Evolutionary conservation across 2,113 vertebrate genomes (phyloP).

Genomic region (Tupaia tana): DNA sequence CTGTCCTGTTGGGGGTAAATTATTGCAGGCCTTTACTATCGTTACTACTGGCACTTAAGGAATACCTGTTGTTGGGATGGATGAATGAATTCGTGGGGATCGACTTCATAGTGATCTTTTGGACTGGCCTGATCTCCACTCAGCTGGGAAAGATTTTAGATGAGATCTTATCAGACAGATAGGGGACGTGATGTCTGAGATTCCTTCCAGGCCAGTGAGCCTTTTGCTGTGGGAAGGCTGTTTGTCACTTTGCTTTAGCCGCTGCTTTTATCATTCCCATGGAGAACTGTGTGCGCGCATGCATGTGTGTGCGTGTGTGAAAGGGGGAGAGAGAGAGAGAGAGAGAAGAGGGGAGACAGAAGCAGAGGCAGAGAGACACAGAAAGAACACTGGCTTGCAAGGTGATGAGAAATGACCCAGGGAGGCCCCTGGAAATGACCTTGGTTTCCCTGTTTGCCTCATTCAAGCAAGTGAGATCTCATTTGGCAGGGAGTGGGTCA

Average conservation of each 20-base stretch:
- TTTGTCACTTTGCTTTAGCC: slow-evolving; percentile 75
- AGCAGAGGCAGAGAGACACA: background rate
- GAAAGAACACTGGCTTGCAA: background rate
- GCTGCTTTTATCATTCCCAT: slow-evolving; percentile 70
- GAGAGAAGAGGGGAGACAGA: background rate
- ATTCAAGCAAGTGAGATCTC: background rate
- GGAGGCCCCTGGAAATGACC: background rate
- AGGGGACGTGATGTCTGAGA: slow-evolving; percentile 71
- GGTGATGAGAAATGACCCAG: slow-evolving; percentile 11
- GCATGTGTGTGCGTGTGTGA: slow-evolving; percentile 30
- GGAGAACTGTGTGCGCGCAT: background rate
- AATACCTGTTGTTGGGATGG: background rate
- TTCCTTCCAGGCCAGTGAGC: slow-evolving; percentile 74
- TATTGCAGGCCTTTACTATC: background rate
- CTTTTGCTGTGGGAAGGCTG: slow-evolving; percentile 61
- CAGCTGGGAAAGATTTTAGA: slow-evolving; percentile 62
- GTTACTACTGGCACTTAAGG: background rate
- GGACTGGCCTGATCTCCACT: slow-evolving; percentile 39
- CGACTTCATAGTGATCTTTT: background rate
- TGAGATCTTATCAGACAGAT: slow-evolving; percentile 74
- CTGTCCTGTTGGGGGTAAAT: background rate
- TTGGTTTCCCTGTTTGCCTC: background rate
- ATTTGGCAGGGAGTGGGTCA: background rate
- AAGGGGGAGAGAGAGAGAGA: no score
- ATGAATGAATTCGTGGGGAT: background rate